Evolutionary conservation across 1,140 invertebrate genomes (phyloP), one percentile per base, ranked within the genome.

Genomic region (Grapholita molesta): DNA sequence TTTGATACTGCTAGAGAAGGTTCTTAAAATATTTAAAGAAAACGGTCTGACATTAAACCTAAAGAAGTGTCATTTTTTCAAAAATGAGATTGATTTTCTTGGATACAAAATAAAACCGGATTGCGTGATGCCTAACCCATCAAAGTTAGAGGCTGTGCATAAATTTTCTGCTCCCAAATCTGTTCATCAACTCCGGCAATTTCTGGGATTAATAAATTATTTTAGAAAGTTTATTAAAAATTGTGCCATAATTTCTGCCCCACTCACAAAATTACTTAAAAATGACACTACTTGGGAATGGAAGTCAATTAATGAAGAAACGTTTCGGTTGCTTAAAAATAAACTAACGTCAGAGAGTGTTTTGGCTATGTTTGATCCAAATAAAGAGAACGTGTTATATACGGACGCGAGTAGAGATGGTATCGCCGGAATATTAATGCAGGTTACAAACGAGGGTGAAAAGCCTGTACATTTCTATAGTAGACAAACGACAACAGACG

Each of bases 151-250:
- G 8, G 64, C 64, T 3, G 33, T 65, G 4, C 2, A 23, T 11
- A 38, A 71, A 23, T 74, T 71, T 67, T 68, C 74, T 25, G 61
- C 57, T 42, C 78, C 76, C 35, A 74, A 70, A 70, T 69, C 32
- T 28, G 25, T 64, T 5, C 71, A 69, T 21, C 21, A 76, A 30
- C 30, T 73, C 4, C 25, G 48, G 3, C 66, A 67, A n/a, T 67
- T 67, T 23, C 8, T 67, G 6, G 66, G 66, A 0, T 18, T 67
- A 3, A 33, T 28, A 3, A 48, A n/a, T 23, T 80, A 79, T 35
- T 79, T 77, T 66, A 71, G 75, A 70, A 73, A 73, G 67, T 79
- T 73, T 38, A 75, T 79, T 52, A 21, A 68, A 70, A 76, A 70
- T 68, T 79, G 67, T 68, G 68, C 72, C 12, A n/a, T 72, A 21